Evolutionary conservation across 2,888 invertebrate genomes (phyloP).

Genomic region (Machimus rusticus): DNA sequence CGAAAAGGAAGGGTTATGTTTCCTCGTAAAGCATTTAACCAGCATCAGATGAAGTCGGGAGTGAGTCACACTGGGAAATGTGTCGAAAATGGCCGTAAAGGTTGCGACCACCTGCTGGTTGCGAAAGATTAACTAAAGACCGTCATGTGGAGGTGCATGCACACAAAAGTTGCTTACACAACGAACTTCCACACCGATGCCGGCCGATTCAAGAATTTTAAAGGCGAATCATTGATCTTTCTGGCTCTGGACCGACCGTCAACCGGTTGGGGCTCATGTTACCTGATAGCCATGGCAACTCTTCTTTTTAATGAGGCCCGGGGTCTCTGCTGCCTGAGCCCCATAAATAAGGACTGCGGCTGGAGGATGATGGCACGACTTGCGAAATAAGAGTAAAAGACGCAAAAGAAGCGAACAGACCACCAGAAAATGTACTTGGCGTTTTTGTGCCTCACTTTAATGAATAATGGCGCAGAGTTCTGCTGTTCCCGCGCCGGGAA

Average conservation of each 20-base stretch:
- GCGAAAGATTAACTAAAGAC: conserved; percentile 2
- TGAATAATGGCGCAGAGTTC: conserved; percentile 24
- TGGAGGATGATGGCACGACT: not conserved
- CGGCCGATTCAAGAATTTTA: not conserved
- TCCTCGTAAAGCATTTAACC: not conserved
- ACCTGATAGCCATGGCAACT: conserved; percentile 16
- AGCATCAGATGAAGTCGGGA: not conserved
- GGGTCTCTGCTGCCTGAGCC: not conserved
- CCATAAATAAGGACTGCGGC: not conserved
- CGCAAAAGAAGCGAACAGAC: not conserved
- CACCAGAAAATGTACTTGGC: conserved; percentile 34
- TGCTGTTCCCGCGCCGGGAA: not conserved
- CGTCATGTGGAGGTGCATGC: not conserved
- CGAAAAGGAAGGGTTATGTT: not conserved
- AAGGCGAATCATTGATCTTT: conserved; percentile 25
- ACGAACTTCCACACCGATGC: not conserved
- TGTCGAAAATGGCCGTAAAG: not conserved
- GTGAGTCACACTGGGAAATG: not conserved
- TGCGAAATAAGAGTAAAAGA: not conserved
- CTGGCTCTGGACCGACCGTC: not conserved
- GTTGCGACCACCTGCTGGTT: conserved; percentile 23
- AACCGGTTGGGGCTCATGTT: conserved; percentile 26
- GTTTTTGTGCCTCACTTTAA: conserved; percentile 38
- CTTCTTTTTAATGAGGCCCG: conserved; percentile 15
- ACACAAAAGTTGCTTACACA: not conserved